Evolutionary conservation across 2,113 vertebrate genomes (phyloP).

Genomic region (Tetrao urogallus): DNA sequence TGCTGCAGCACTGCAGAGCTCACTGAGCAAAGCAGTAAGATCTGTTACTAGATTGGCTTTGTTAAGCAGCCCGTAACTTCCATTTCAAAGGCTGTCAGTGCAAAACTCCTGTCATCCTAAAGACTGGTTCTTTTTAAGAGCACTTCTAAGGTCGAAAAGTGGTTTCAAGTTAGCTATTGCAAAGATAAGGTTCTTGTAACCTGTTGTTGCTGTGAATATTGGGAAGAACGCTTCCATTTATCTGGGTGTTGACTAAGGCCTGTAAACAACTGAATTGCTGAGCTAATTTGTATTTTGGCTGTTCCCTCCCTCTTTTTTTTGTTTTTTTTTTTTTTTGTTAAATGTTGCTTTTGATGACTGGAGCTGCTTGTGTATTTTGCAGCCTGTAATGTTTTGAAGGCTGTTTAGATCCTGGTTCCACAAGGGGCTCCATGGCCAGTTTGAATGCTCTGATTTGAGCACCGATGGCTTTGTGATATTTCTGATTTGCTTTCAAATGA

Average conservation of each 20-base stretch:
- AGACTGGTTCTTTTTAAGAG: background rate
- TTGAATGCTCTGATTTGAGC: constrained; percentile 26
- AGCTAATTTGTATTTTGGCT: constrained; percentile 41
- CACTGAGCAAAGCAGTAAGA: fast-evolving
- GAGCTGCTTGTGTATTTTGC: constrained; percentile 36
- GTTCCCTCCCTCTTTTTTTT: background rate
- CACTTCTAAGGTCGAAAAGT: background rate
- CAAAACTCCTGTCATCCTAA: background rate
- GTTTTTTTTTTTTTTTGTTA: background rate
- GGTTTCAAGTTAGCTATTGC: background rate
- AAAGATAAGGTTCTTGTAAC: background rate
- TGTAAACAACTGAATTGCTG: constrained; percentile 44
- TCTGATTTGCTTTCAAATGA: background rate
- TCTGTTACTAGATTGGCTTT: fast-evolving
- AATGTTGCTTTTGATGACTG: constrained; percentile 44
- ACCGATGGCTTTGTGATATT: background rate
- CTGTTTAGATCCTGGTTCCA: constrained; percentile 24
- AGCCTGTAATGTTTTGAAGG: constrained; percentile 41
- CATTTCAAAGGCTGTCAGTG: background rate
- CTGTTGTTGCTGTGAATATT: background rate
- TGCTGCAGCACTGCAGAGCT: background rate
- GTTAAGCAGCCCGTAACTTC: background rate
- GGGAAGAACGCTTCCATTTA: background rate
- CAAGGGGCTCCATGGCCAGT: background rate
- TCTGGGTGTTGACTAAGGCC: background rate